phyloP scores from a whole-genome alignment of 2,797 vertebrate genomes.

The Chiloscyllium punctatum region DNA sequence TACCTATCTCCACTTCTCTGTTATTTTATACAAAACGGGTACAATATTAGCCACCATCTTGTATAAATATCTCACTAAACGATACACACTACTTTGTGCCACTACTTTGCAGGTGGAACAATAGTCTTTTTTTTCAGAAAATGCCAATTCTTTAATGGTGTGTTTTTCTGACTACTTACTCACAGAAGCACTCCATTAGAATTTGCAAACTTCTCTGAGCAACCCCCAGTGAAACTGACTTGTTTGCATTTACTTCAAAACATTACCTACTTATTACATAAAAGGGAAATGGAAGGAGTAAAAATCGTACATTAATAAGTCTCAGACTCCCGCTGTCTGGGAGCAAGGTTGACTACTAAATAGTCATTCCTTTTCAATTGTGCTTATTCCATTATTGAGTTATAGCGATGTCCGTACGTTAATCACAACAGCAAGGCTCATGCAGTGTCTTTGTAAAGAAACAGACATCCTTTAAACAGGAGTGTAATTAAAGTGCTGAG shows the following conservation, averaged over 20 bases:
- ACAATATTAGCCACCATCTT: not conserved
- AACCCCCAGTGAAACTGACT: not conserved
- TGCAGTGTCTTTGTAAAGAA: not conserved
- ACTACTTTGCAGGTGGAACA: not conserved
- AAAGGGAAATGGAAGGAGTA: not conserved
- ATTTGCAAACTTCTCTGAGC: not conserved
- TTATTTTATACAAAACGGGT: not conserved
- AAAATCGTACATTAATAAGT: not conserved
- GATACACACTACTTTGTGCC: too few species aligned
- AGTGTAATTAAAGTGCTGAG: not conserved
- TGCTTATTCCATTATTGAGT: not conserved
- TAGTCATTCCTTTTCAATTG: not conserved
- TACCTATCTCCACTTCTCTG: not conserved
- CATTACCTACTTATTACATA: not conserved
- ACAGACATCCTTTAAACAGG: not conserved
- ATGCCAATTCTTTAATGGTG: not conserved
- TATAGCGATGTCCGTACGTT: not conserved
- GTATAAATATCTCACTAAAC: too few species aligned
- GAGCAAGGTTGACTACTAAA: not conserved
- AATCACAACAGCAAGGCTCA: not conserved
- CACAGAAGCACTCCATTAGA: not conserved
- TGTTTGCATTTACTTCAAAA: not conserved
- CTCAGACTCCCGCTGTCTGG: not conserved
- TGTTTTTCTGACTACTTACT: not conserved
- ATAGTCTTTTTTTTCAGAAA: not conserved